Conservation (phyloP, 2,113 vertebrate genomes). For the Probosciger aterrimus region DNA sequence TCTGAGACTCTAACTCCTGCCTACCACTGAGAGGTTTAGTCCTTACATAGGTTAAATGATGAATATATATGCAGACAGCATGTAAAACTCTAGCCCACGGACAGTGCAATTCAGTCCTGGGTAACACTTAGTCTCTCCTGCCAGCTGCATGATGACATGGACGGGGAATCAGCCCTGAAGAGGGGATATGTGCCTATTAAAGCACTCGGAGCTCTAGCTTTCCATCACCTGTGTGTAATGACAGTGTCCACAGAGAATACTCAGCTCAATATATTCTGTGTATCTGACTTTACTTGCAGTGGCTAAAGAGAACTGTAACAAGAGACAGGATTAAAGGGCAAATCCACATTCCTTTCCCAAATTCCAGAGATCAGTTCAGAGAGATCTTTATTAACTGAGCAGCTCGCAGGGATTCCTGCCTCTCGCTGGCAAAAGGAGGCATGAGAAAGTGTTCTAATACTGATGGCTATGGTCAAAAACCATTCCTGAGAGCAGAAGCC, state of each 20-base stretch:
- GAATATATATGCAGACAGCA: background rate
- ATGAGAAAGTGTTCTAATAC: background rate
- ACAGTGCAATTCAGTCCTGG: background rate
- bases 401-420: background rate
- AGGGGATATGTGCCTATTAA: background rate
- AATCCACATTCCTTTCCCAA: background rate
- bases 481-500: background rate
- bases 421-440: too few species aligned
- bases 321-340: background rate
- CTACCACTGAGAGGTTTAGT: background rate
- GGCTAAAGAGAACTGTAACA: background rate
- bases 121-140: background rate
- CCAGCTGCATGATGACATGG: background rate
- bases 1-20: background rate
- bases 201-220: background rate
- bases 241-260: background rate
- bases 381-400: background rate
- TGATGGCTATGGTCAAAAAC: background rate
- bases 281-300: background rate
- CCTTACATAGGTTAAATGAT: background rate
- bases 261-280: background rate
- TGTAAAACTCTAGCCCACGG: background rate
- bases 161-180: background rate
- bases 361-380: background rate
- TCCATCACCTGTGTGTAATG: background rate